phyloP scores from a whole-genome alignment of 1,140 invertebrate genomes.

The Aradophagus sp. region DNA sequence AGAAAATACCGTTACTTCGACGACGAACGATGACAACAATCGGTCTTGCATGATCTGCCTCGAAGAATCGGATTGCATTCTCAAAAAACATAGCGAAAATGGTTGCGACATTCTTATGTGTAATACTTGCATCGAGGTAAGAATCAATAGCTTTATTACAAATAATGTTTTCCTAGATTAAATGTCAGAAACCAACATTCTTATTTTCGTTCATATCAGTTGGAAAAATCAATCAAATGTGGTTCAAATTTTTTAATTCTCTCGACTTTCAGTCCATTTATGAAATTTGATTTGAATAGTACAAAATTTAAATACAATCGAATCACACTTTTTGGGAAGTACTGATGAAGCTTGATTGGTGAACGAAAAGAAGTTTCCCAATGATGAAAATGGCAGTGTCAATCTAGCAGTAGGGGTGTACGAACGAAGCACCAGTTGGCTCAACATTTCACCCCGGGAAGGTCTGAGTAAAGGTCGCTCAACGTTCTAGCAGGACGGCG shows the following conservation, averaged over 20 bases:
- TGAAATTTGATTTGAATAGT: no score
- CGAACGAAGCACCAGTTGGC: constrained; percentile 64
- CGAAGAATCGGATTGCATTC: constrained; percentile 77
- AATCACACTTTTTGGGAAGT: constrained; percentile 11
- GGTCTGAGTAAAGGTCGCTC: constrained; percentile 72
- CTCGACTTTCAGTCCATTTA: no score
- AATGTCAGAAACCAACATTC: no score
- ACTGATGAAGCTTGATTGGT: neutral
- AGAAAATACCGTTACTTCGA: constrained; percentile 55
- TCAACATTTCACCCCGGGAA: constrained; percentile 69
- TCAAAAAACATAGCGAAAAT: constrained; percentile 76
- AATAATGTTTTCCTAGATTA: no score
- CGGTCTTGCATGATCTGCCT: constrained; percentile 79
- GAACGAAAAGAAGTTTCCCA: constrained; percentile 47
- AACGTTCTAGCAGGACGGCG: constrained; percentile 71
- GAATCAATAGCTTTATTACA: no score
- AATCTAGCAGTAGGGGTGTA: constrained; percentile 73
- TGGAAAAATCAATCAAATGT: no score
- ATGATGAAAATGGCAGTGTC: constrained; percentile 73
- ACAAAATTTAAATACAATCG: no score
- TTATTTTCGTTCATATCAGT: no score
- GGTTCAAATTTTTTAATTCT: no score
- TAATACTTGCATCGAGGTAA: constrained; percentile 79
- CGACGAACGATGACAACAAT: constrained; percentile 56
- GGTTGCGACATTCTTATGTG: constrained; percentile 78